Evolutionary conservation across 2,113 vertebrate species (phyloP), one percentile per base, ranked within the genome.

Genomic region (Cyrtonyx montezumae): DNA sequence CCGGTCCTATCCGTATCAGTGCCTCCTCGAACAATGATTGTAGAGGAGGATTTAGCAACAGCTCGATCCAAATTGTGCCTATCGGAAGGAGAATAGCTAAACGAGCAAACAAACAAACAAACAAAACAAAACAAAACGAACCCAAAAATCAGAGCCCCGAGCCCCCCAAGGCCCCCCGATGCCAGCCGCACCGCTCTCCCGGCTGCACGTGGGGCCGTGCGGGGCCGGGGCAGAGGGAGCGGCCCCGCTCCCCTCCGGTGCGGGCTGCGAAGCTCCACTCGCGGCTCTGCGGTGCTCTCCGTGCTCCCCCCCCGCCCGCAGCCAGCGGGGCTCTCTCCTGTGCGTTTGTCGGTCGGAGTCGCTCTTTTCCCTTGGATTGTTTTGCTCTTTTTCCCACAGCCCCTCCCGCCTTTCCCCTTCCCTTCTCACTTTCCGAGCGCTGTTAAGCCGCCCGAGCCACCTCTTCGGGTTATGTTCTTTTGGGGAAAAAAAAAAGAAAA

Each of bases 221-320:
- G 46, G 21, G 86, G 82, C 79, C 88, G 62, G 69, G 65, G 75
- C 63, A 62, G 79, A 69, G 75, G 48, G 90, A 55, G 53, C 28
- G 53, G 16, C 17, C 30, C 16, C 28, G 15, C 53, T 55, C 53
- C 53, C 53, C 53, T 15, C 53, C 53, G 68, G 87, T 87, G 73
- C 88, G 76, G 65, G 84, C 69, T 98, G 96, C 98, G 98, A 98
- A 98, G 98, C 98, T 98, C 98, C 94, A 96, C 98, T 98, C 98
- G 98, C 98, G 98, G 98, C 98, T 98, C 98, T 98, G 98, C 97
- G 98, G 98, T 98, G 98, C 98, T 98, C 96, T 97, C 97, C 97
- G 97, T 97, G 96, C 98, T 97, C 96, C 68, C 98, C 98, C 96
- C 97, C 98, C 94, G 36, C 93, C 96, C 97, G 95, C 97, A 97